Evolutionary conservation across 2,888 invertebrate species (phyloP).

Genomic region (Parnassius glacialis): DNA sequence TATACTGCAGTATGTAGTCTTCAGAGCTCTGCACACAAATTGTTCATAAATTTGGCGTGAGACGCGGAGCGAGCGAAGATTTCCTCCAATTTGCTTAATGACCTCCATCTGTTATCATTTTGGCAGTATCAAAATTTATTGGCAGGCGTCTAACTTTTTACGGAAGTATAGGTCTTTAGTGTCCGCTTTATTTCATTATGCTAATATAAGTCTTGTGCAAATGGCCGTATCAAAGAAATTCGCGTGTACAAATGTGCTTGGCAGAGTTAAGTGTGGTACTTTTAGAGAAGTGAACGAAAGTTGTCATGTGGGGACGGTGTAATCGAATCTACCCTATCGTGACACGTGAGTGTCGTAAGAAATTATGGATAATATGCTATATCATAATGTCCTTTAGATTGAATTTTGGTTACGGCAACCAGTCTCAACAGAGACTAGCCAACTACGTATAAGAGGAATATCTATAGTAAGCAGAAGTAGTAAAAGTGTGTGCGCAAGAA

Average conservation of each 20-base stretch:
- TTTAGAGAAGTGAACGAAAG: too few species aligned
- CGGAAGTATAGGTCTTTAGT: conserved; percentile 19
- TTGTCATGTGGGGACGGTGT: too few species aligned
- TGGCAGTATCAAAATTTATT: conserved; percentile 36
- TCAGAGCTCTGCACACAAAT: conserved; percentile 4
- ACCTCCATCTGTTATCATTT: conserved; percentile 35
- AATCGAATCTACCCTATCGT: too few species aligned
- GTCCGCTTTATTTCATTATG: conserved; percentile 4
- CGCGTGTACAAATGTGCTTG: background rate
- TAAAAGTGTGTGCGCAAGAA: too few species aligned
- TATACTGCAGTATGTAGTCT: background rate
- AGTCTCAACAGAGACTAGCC: too few species aligned
- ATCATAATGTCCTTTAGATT: too few species aligned
- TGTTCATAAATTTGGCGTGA: conserved; percentile 23
- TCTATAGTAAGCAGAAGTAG: too few species aligned
- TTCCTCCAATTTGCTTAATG: conserved; percentile 36
- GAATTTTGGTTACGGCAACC: too few species aligned
- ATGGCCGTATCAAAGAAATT: background rate
- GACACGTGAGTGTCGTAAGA: too few species aligned
- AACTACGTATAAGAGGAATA: too few species aligned
- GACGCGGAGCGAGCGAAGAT: conserved; percentile 9
- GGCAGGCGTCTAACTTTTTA: conserved; percentile 27
- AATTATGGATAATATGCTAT: too few species aligned
- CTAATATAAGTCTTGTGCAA: background rate
- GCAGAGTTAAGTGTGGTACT: too few species aligned